Percentiles rank a stretch among this genome's conserved stretches.
phyloP scores from a whole-genome alignment of 2,888 invertebrate species.

The Smittia sp. region DNA sequence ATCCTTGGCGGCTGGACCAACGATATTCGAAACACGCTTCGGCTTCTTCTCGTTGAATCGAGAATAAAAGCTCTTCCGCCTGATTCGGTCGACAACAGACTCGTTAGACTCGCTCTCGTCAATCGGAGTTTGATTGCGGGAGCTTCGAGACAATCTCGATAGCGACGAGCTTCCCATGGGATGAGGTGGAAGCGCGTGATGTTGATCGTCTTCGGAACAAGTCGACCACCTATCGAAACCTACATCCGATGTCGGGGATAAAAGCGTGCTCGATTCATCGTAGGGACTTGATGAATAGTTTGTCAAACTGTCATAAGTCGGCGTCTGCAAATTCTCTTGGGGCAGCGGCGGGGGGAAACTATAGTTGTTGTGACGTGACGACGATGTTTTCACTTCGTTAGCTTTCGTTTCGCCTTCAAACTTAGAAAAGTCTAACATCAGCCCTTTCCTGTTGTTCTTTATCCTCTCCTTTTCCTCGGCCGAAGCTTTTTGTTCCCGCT shows the following conservation, averaged over 20 bases:
- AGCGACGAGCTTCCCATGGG: constrained; percentile 46
- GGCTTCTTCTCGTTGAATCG: constrained; percentile 82
- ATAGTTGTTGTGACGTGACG: constrained; percentile 44
- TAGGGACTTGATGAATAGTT: constrained; percentile 53
- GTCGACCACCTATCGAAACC: constrained; percentile 66
- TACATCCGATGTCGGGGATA: constrained; percentile 55
- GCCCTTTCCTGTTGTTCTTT: constrained; percentile 55
- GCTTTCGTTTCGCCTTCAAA: constrained; percentile 47
- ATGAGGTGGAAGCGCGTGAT: constrained; percentile 48
- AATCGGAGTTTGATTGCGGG: constrained; percentile 52
- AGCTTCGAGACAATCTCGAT: constrained; percentile 53
- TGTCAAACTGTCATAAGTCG: constrained; percentile 51
- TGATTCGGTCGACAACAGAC: constrained; percentile 80
- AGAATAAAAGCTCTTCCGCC: constrained; percentile 84
- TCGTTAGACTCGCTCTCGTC: constrained; percentile 57
- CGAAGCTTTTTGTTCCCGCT: constrained; percentile 48
- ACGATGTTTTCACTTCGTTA: constrained; percentile 46
- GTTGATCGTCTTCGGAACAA: constrained; percentile 59
- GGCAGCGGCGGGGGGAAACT: constrained; percentile 42
- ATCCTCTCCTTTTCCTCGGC: constrained; percentile 44
- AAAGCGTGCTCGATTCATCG: constrained; percentile 54
- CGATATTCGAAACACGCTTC: constrained; percentile 65
- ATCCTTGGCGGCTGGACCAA: constrained; percentile 60
- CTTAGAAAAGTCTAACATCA: constrained; percentile 64
- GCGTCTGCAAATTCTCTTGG: constrained; percentile 43